phyloP scores from a whole-genome alignment of 2,888 invertebrate species.

The Tipula unca region DNA sequence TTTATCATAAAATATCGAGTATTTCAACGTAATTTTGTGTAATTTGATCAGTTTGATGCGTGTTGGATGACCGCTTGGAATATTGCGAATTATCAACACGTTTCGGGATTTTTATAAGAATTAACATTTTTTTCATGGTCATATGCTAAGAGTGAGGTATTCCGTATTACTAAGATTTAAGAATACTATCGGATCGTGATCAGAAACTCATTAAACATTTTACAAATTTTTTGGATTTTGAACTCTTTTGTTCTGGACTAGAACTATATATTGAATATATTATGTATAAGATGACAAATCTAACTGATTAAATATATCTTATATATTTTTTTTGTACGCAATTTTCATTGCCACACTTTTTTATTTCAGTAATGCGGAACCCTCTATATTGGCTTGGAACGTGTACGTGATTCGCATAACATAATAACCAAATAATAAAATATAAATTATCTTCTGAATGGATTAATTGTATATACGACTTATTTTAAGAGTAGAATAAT shows the following conservation, averaged over 20 bases:
- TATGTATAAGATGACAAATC: neutral
- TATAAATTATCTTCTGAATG: neutral
- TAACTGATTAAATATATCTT: neutral
- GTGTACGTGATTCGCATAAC: neutral
- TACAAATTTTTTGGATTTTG: neutral
- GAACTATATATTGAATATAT: too few relatives aligned
- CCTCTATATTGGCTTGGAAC: neutral
- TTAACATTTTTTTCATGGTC: neutral
- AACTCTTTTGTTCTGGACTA: neutral
- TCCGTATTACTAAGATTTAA: neutral
- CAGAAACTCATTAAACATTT: neutral
- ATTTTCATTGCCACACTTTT: neutral
- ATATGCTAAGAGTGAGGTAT: neutral
- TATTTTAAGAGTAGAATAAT: neutral
- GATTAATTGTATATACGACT: too few relatives aligned
- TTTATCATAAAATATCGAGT: neutral
- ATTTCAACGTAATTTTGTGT: neutral
- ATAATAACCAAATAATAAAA: neutral
- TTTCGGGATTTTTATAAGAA: neutral
- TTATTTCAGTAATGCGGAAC: neutral
- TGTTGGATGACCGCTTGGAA: neutral
- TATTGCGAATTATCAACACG: neutral
- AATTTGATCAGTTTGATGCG: neutral
- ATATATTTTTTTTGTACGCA: neutral
- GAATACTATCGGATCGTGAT: neutral